Conservation (phyloP, 92 coral and sea anemone species). For the Zoanthus solanderi region DNA sequence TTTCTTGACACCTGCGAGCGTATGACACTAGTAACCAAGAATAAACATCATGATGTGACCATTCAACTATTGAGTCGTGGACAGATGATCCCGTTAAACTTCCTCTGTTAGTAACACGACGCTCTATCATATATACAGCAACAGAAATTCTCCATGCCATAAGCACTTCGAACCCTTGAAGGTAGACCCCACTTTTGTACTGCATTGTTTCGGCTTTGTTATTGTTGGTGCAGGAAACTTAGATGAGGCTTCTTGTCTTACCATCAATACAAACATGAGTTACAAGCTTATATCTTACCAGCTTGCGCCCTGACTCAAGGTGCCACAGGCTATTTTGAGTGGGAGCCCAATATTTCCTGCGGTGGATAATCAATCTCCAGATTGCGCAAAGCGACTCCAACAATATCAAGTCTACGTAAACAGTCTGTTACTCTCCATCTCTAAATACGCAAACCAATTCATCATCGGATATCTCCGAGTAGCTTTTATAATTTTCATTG, state of each 20-base stretch:
- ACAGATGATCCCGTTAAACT: slow-evolving; percentile 54
- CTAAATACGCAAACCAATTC: no score
- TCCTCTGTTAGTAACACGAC: slow-evolving; percentile 49
- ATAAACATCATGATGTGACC: slow-evolving; percentile 55
- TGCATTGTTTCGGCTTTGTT: slow-evolving; percentile 66
- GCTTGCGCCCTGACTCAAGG: slow-evolving; percentile 64
- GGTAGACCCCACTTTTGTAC: slow-evolving; percentile 61
- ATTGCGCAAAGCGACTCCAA: slow-evolving; percentile 55
- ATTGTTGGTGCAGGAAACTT: slow-evolving; percentile 59
- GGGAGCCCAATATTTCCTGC: slow-evolving; percentile 70
- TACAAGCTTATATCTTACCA: slow-evolving; percentile 63
- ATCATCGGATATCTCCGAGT: not conserved
- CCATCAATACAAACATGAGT: slow-evolving; percentile 59
- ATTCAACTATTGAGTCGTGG: slow-evolving; percentile 50
- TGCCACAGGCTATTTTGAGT: slow-evolving; percentile 68
- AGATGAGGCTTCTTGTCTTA: slow-evolving; percentile 51
- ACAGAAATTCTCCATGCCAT: slow-evolving; percentile 56
- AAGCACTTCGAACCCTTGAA: slow-evolving; percentile 33
- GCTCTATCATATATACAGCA: slow-evolving; percentile 47
- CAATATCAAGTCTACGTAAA: no score
- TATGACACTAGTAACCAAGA: slow-evolving; percentile 50
- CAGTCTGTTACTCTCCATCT: no score
- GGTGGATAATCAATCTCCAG: slow-evolving; percentile 66
- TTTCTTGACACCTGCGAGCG: slow-evolving; percentile 46
- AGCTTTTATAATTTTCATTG: not conserved